Conservation (phyloP, 2,113 vertebrate genomes). For the Notechis scutatus region DNA sequence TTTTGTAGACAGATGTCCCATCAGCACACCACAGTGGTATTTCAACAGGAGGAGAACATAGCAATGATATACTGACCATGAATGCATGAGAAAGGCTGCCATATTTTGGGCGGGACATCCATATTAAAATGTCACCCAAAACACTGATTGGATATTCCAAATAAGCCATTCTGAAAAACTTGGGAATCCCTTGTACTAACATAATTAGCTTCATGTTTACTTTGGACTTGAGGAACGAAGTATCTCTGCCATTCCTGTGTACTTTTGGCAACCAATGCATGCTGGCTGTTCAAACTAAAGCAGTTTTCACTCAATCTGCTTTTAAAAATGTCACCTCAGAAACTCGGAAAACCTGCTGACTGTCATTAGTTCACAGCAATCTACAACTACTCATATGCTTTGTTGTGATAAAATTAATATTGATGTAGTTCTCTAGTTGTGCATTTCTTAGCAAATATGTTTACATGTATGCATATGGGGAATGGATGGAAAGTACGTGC, state of each 20-base stretch:
- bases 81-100: background rate
- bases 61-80: background rate
- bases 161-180: background rate
- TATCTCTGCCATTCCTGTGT: slow-evolving; percentile 3
- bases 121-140: background rate
- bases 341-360: slow-evolving; percentile 23
- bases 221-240: slow-evolving; percentile 24
- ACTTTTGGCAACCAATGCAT: slow-evolving; percentile 31
- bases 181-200: background rate
- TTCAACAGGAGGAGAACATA: background rate
- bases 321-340: slow-evolving; percentile 21
- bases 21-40: background rate
- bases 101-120: background rate
- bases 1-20: background rate
- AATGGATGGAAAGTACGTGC: slow-evolving; percentile 39
- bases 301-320: slow-evolving; percentile 16
- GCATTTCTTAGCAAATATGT: slow-evolving; percentile 38
- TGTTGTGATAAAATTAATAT: slow-evolving; percentile 33
- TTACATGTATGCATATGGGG: slow-evolving; percentile 25
- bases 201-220: background rate
- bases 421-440: background rate
- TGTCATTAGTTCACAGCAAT: slow-evolving; percentile 5
- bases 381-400: background rate
- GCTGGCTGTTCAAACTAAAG: slow-evolving; percentile 20
- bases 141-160: background rate